phyloP scores from a whole-genome alignment of 2,113 vertebrate genomes.

The Ochotona curzoniae region DNA sequence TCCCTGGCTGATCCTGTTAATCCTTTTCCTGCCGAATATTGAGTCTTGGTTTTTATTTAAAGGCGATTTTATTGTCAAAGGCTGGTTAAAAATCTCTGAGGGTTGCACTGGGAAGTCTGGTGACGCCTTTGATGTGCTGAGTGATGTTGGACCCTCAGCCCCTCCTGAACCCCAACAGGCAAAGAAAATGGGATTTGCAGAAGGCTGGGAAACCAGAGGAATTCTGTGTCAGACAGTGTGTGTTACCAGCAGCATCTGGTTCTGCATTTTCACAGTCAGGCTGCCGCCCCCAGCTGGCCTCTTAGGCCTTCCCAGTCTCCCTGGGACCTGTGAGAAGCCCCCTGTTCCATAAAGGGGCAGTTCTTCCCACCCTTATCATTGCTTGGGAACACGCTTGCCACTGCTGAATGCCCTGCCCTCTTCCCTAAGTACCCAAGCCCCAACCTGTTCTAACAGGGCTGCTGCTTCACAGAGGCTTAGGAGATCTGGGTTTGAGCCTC shows the following conservation, averaged over 20 bases:
- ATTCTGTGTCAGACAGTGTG: neutral
- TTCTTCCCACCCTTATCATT: neutral
- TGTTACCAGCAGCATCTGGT: slow-evolving; percentile 32
- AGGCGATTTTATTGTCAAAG: slow-evolving; percentile 75
- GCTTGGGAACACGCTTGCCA: neutral
- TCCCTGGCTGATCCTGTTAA: slow-evolving; percentile 68
- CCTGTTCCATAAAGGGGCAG: neutral
- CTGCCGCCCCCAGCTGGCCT: neutral
- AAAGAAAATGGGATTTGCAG: slow-evolving; percentile 72
- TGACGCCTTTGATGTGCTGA: slow-evolving; percentile 71
- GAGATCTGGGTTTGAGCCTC: neutral
- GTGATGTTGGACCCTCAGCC: neutral
- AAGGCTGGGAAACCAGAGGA: slow-evolving; percentile 40
- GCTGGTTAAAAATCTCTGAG: slow-evolving; percentile 70
- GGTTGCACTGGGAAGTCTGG: slow-evolving; percentile 24
- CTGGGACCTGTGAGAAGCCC: neutral
- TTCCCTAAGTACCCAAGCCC: neutral
- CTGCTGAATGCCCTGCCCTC: neutral
- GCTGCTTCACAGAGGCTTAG: neutral
- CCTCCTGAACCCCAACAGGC: neutral
- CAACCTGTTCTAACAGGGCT: neutral
- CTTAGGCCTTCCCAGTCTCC: neutral
- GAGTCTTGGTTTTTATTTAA: slow-evolving; percentile 78
- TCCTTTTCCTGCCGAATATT: slow-evolving; percentile 74
- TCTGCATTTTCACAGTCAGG: neutral